Base-by-base conservation (phyloP, 2,888 invertebrate species). In the Cataglyphis albicans region DNA sequence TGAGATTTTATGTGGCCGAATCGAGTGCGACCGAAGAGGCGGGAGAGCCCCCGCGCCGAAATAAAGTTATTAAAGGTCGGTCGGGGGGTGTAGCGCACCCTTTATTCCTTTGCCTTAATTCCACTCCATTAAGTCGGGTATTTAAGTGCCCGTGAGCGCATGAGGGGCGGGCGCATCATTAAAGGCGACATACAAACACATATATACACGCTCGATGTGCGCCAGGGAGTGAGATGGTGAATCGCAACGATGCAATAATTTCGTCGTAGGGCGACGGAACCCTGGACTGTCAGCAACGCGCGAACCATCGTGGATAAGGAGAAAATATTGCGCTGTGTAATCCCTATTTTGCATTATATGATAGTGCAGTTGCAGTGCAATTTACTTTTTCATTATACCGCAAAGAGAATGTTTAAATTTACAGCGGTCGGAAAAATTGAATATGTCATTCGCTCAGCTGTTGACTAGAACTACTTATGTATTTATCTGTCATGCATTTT, bases 51-150 rank as follows among this genome's bases (percentile, higher is more conserved):
- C 38, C 63, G 87, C 86, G 84, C 88, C 86, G 86, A 87, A 90
- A 90, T 90, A 88, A 90, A 89, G 90, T 90, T 90, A 87, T 90
- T 88, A 90, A 87, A 86, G 84, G 64, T 38, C 52, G 68, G 35
- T 35, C 15, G 55, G 48, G 78, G 44, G 44, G 18, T 38, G 65
- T 29, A 29, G 73, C 52, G 68, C 67, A 61, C 65, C 83, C 84
- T 72, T 89, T 86, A 86, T 90, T 88, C 78, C 88, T 86, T 86
- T 87, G 86, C 83, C 86, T 90, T 86, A 86, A 90, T 89, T 90
- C 90, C 87, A 82, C 86, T 86, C 89, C 88, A 90, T 91, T 90
- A 88, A 89, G 73, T 82, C 63, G 73, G 76, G 84, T 85, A 85
- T 84, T 87, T 88, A 89, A 89, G 90, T 89, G 90, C 81, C 86